Conservation (phyloP, 2,888 invertebrate species). For the Drosophila pseudotakahashii region DNA sequence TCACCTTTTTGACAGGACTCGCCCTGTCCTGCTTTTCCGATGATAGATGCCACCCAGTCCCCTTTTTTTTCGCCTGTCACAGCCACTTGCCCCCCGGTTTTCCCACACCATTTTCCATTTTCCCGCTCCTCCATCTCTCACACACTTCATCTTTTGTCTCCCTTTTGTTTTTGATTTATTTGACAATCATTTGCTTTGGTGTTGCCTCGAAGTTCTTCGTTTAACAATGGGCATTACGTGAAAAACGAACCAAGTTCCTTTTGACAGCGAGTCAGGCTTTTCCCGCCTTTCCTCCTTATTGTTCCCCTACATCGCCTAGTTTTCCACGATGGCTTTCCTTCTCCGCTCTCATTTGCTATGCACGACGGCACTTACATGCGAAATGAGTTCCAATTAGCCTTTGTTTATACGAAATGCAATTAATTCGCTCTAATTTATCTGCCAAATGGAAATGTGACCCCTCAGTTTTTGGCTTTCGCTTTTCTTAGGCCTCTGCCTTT, state of each 20-base stretch:
- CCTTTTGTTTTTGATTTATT: conserved; percentile 69
- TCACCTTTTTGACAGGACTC: conserved; percentile 69
- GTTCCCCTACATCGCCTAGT: conserved; percentile 11
- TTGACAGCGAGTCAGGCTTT: conserved; percentile 13
- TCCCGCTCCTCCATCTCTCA: no score
- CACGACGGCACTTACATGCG: conserved; percentile 69
- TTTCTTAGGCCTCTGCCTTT: conserved; percentile 18
- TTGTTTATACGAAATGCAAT: conserved; percentile 77
- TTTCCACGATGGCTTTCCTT: conserved; percentile 5
- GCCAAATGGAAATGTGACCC: conserved; percentile 52
- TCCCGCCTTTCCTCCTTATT: not conserved
- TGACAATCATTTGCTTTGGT: conserved; percentile 73
- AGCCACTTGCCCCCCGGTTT: conserved; percentile 24
- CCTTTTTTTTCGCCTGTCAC: conserved; percentile 21
- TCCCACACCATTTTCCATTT: not conserved
- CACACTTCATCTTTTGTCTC: conserved; percentile 35
- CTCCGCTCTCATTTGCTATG: conserved; percentile 65
- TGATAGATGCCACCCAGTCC: conserved; percentile 38
- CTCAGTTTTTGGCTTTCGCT: conserved; percentile 35
- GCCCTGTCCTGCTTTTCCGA: conserved; percentile 19
- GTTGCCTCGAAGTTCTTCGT: conserved; percentile 12
- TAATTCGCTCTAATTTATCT: conserved; percentile 78
- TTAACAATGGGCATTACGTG: conserved; percentile 67
- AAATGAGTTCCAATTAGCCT: conserved; percentile 78
- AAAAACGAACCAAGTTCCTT: conserved; percentile 60